Percentiles rank a stretch among this genome's conserved stretches.
phyloP scores from a whole-genome alignment of 2,888 invertebrate genomes.

The Taphrorychus bicolor region DNA sequence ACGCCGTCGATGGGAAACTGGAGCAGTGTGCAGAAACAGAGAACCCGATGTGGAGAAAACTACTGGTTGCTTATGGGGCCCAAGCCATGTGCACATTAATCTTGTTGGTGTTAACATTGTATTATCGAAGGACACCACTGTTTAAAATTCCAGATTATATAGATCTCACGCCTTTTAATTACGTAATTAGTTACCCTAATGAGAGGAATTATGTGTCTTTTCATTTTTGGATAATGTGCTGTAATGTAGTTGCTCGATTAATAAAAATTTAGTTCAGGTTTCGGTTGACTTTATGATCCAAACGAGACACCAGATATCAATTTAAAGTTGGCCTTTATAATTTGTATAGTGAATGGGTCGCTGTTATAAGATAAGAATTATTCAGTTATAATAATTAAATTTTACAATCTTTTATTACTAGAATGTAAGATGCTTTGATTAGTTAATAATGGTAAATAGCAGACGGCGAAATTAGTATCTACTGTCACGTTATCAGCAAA shows the following conservation, averaged over 20 bases:
- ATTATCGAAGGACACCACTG: slow-evolving; percentile 60
- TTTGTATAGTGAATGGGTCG: too few relatives aligned
- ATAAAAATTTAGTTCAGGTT: slow-evolving; percentile 28
- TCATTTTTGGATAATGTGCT: slow-evolving; percentile 63
- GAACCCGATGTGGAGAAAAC: slow-evolving; percentile 43
- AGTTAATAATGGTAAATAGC: too few relatives aligned
- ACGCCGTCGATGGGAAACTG: slow-evolving; percentile 62
- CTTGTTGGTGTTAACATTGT: slow-evolving; percentile 57
- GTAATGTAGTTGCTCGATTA: slow-evolving; percentile 58
- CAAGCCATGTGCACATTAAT: slow-evolving; percentile 56
- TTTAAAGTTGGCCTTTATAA: too few relatives aligned
- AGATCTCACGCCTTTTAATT: slow-evolving; percentile 61
- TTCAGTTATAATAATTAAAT: too few relatives aligned
- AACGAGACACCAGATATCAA: too few relatives aligned
- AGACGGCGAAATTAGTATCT: too few relatives aligned
- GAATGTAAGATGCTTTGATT: too few relatives aligned
- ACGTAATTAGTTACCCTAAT: slow-evolving; percentile 62
- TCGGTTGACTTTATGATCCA: too few relatives aligned
- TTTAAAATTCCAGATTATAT: slow-evolving; percentile 59
- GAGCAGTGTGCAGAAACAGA: slow-evolving; percentile 54
- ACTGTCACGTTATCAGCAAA: too few relatives aligned
- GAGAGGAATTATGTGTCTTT: slow-evolving; percentile 62
- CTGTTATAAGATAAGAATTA: too few relatives aligned
- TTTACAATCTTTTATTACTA: too few relatives aligned
- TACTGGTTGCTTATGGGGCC: slow-evolving; percentile 56